Base-by-base conservation (phyloP, 1,140 invertebrate genomes). In the Helicoverpa armigera region DNA sequence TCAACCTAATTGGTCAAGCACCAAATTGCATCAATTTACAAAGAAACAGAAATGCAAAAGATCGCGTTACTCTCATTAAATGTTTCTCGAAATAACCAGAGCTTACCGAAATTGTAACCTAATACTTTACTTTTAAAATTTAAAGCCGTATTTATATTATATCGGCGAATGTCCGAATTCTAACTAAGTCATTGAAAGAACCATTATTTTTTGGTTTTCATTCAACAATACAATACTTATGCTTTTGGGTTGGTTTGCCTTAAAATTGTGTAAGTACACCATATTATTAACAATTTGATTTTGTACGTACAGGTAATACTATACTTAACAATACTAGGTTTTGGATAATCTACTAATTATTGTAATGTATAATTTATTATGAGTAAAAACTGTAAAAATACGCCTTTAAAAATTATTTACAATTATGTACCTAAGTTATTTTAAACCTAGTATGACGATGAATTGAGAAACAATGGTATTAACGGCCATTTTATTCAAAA, bases 11-110 rank as follows among this genome's bases (percentile, higher is more conserved):
- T 5, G 35, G 35, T 43, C 63, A 67, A 56, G 5, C 13, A 53
- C 13, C 7, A 31, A 56, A 56, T 50, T 56, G 67, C 53, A 31
- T 56, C 4, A 56, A 13, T 56, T 31, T 43, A 16, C 10, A 14
- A n/a, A n/a, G n/a, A n/a, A 73, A 73, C n/a, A 67, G 2, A 48
- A 16, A 1, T 1, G 5, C 9, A 73, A 73, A 29, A 75, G 61
- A 75, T 75, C 60, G 2, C 13, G n/a, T 75, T 75, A 75, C 72
- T 18, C 3, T 75, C 72, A 75, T 75, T 75, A 61, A 43, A 35
- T 13, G 50, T 75, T 48, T 23, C 35, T 4, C 31, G 54, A 75
- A 75, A 61, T 7, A 12, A 50, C n/a, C 31, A 61, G 23, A 61
- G 13, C 12, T 16, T 58, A 16, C 2, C 72, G 35, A 23, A 60